A percentile compares a stretch with the other conserved stretches of the same genome.
These are phyloP conservation scores for Callaeas wilsoni DNA, from an alignment of 2,113 vertebrate genomes.

Conservation along the genomic window DNA sequence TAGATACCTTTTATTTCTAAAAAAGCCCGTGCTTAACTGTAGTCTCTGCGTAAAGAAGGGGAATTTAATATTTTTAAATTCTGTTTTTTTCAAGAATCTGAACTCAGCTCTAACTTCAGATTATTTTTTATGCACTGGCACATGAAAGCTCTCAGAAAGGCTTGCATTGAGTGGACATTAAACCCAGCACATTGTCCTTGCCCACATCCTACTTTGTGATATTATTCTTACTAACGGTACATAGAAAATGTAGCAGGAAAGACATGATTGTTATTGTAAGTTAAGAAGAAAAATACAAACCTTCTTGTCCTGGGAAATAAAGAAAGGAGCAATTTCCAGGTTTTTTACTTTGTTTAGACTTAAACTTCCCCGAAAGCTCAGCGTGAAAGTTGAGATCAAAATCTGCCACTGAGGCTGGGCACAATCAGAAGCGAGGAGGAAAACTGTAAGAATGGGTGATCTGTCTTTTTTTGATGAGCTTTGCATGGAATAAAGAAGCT, in stretches of 20 bases:
- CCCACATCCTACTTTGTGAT: not conserved
- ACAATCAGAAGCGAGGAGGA: not conserved
- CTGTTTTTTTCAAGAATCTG: not conserved
- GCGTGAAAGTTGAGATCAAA: not conserved
- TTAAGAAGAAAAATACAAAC: not conserved
- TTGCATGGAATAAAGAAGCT: not conserved
- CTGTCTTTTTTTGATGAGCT: not conserved
- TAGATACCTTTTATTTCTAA: not conserved
- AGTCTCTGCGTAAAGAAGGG: not conserved
- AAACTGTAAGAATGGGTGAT: not conserved
- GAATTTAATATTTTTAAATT: not conserved
- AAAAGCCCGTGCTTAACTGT: accelerated
- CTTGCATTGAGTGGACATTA: not conserved
- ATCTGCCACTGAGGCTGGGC: not conserved
- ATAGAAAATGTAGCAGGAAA: not conserved
- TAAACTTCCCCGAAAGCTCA: not conserved
- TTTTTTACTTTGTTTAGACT: not conserved
- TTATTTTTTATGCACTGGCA: not conserved
- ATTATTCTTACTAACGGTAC: not conserved
- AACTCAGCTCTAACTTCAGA: not conserved
- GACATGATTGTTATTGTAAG: not conserved
- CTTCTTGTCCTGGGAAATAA: not conserved
- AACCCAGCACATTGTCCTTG: not conserved
- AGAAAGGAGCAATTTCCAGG: slow-evolving; percentile 21
- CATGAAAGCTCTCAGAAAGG: not conserved